A percentile compares a stretch with the other conserved stretches of the same genome.
Evolutionary conservation across 1,140 invertebrate species (phyloP).

Genomic region (Drosophila kepulauana): DNA sequence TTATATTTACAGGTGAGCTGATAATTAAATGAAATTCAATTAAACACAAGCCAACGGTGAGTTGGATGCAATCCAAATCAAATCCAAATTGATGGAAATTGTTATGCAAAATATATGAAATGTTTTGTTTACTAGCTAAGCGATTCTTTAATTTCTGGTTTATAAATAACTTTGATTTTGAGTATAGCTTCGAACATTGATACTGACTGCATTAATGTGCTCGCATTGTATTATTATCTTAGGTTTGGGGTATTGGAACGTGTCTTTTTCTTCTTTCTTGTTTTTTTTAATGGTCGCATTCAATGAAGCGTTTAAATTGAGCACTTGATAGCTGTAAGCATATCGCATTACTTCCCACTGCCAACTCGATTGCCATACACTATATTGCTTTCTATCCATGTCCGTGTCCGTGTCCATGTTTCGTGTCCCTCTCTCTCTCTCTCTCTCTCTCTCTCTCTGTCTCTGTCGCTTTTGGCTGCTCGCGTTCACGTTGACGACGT

Average conservation of each 20-base stretch:
- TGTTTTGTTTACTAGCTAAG: no score
- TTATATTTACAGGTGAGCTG: conserved; percentile 12
- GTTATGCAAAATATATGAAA: no score
- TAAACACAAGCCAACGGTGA: not conserved
- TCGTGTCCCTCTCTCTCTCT: no score
- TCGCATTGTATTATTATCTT: not conserved
- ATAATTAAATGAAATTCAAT: not conserved
- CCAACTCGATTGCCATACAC: conserved; percentile 10
- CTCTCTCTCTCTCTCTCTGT: no score
- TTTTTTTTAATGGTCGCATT: conserved; percentile 14
- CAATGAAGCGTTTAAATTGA: conserved; percentile 24
- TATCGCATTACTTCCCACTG: conserved; percentile 29
- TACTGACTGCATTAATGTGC: not conserved
- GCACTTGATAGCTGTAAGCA: conserved; percentile 12
- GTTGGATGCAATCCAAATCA: no score
- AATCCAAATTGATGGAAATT: no score
- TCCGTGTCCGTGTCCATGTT: no score
- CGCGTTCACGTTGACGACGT: not conserved
- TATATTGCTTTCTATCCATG: not conserved
- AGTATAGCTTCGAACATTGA: not conserved
- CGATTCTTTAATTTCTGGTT: no score
- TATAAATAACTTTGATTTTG: not conserved
- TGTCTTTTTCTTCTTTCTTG: not conserved
- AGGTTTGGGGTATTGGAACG: not conserved
- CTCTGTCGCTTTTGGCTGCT: not conserved